Base-by-base conservation (phyloP, 2,113 vertebrate species). In the Hemibagrus wyckioides region DNA sequence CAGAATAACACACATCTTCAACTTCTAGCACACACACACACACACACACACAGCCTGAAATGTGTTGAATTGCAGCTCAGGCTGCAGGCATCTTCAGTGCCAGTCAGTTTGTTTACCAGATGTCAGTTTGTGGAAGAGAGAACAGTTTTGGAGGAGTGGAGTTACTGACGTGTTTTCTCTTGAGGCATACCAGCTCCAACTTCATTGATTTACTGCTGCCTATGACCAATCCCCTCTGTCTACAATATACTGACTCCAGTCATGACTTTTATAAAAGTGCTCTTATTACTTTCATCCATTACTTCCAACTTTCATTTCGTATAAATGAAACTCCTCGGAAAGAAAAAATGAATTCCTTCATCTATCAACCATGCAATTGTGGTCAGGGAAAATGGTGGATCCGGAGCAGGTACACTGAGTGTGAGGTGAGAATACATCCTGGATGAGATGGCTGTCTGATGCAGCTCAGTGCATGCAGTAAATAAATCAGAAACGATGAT, bases 131-230 rank as follows among this genome's bases (percentile, higher is more conserved):
- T 82, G 28, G 39, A 63, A 65, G 63, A 48, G 59, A 82, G 56
- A 82, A 39, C 57, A 44, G 14, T 44, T 82, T n/a, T 82, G 80
- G 57, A 82, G 39, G 28, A 48, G 57, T 82, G 39, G 28, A 83
- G 81, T 48, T 83, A 30, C 81, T 83, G 81, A 65, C 13, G 57
- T 82, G 59, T 65, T 83, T 83, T 83, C 59, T 83, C 81, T 65
- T 5, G 17, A 65, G 80, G 36, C 36, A 39, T 82, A 19, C 23
- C 0, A 82, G 28, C 36, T 82, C 57, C 15, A 50, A 10, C 39
- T 65, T 83, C 28, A 83, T 48, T 48, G 81, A 83, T 65, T 83
- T 83, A 48, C 59, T 83, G 59, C 81, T 65, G 28, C 15, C 59
- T 48, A 30, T 83, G 54, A 41, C 54, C 33, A 59, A 41, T 59